Conservation (phyloP, 2,797 vertebrate species). For the Chelon labrosus region DNA sequence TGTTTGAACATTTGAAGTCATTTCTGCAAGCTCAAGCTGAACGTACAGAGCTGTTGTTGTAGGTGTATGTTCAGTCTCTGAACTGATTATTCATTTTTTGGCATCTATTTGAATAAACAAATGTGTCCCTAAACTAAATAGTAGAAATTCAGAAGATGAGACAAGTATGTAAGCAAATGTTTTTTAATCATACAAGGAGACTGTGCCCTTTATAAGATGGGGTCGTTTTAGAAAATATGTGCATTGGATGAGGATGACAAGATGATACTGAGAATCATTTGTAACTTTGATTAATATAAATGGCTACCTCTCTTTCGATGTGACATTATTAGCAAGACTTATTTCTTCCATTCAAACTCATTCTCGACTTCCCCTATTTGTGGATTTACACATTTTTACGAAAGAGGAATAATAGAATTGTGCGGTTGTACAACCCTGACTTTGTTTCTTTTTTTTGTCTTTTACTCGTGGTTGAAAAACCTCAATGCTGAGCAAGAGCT, state of each 20-base stretch:
- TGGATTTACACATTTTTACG: background rate
- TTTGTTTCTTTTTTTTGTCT: background rate
- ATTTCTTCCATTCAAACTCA: background rate
- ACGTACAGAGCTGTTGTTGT: constrained; percentile 6
- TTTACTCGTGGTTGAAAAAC: background rate
- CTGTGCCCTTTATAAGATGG: background rate
- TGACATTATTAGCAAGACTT: constrained; percentile 3
- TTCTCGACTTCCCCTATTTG: background rate
- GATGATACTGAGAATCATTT: background rate
- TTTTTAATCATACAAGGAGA: background rate
- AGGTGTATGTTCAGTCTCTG: constrained; percentile 10
- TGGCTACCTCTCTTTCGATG: constrained; percentile 28
- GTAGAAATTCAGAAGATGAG: constrained; percentile 1
- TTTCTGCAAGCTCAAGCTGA: background rate
- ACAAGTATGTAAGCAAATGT: background rate
- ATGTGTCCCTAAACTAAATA: background rate
- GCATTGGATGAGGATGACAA: background rate
- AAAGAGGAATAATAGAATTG: background rate
- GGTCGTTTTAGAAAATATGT: background rate
- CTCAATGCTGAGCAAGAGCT: background rate
- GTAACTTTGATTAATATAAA: constrained; percentile 16
- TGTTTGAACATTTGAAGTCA: constrained; percentile 8
- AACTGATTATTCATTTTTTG: constrained; percentile 15
- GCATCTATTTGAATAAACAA: constrained; percentile 6
- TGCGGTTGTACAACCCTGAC: background rate